Evolutionary conservation across 2,797 vertebrate genomes (phyloP), one percentile per base, ranked within the genome.

Genomic region (Nannoperca australis): DNA sequence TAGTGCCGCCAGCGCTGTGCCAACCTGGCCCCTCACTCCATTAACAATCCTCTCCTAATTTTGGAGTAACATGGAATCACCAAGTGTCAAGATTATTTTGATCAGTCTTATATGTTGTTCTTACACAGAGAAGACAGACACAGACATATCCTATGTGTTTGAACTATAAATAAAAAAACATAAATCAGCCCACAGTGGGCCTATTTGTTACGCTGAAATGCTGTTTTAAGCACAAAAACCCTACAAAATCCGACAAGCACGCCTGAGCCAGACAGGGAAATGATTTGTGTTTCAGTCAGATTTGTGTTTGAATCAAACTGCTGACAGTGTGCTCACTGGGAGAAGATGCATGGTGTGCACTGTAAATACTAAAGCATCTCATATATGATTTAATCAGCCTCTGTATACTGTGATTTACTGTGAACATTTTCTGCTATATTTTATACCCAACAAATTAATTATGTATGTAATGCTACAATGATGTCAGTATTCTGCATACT

Each of bases 281-380:
- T 87, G 82, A 93, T 85, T 91, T 88, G 86, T 89, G 89, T 90
- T 90, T 84, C 76, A 85, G 74, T 88, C 85, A 80, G 85, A 88
- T 91, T 88, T 90, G 82, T 81, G 85, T 86, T 89, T 85, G 83
- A 86, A 84, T 90, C 71, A 90, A 84, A 91, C 53, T 82, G 85
- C 88, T 91, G 91, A 91, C 86, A 78, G 69, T 76, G 84, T 63
- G 78, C 83, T 84, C 85, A 85, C 81, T 85, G 75, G 40, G 74
- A 78, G 68, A 81, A 78, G 86, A 85, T 65, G 80, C 72, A 73
- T 55, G 4, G 60, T 40, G 45, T 66, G 74, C 65, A 75, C 66
- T 64, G 73, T 78, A 88, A 80, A 93, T 87, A 76, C 73, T 85
- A 72, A 78, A 12, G 68, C 71, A 71, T 73, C 73, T 88, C 79